Conservation (phyloP, 2,888 invertebrate species). For the Pollenia griseotomentosa region DNA sequence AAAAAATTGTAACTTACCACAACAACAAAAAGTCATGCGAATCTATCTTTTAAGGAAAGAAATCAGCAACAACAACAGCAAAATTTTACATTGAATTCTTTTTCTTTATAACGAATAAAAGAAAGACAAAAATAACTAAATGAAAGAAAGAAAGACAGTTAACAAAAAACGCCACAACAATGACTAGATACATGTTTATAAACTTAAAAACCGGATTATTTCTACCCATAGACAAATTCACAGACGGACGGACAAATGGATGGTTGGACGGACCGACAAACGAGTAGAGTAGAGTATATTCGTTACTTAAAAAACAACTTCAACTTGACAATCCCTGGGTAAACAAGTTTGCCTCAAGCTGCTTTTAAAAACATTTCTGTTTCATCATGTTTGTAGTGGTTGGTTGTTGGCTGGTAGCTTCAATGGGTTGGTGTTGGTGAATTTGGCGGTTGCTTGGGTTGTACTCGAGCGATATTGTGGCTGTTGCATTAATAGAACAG, state of each 20-base stretch:
- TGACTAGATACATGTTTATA: slow-evolving; percentile 65
- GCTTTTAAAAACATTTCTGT: slow-evolving; percentile 50
- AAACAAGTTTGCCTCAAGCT: slow-evolving; percentile 74
- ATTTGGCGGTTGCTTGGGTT: slow-evolving; percentile 31
- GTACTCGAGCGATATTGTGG: slow-evolving; percentile 37
- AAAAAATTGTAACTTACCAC: slow-evolving; percentile 40
- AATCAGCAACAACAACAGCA: slow-evolving; percentile 41
- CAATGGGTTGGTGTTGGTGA: background rate
- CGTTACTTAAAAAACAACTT: slow-evolving; percentile 68
- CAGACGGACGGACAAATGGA: background rate
- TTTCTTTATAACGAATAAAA: slow-evolving; percentile 67
- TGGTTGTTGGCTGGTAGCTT: background rate
- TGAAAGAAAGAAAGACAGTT: background rate
- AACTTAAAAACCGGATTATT: slow-evolving; percentile 72
- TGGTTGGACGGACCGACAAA: background rate
- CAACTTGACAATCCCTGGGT: slow-evolving; percentile 75
- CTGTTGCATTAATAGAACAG: slow-evolving; percentile 65
- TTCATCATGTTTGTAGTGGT: slow-evolving; percentile 13
- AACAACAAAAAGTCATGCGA: slow-evolving; percentile 66
- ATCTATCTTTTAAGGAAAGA: slow-evolving; percentile 62
- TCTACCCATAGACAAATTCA: slow-evolving; percentile 46
- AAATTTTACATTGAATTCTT: slow-evolving; percentile 63
- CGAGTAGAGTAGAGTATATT: background rate
- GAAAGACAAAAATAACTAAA: slow-evolving; percentile 39
- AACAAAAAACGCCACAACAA: slow-evolving; percentile 42